Evolutionary conservation across 2,888 invertebrate species (phyloP), one percentile per base, ranked within the genome.

Genomic region (Nineta flava): DNA sequence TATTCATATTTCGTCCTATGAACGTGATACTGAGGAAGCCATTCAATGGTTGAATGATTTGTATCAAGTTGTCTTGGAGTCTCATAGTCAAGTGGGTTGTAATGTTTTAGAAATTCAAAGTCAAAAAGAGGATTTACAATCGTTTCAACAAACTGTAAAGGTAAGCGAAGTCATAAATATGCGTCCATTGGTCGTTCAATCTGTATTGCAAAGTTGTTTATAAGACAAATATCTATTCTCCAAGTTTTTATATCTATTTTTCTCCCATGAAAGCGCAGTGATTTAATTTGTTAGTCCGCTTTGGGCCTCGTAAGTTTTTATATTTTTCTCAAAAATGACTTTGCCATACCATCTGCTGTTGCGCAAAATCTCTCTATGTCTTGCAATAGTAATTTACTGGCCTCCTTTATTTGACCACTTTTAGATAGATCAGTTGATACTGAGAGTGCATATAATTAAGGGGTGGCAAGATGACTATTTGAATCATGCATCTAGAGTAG

Each of bases 1-100:
- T 54, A 73, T 81, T 47, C 80, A 87, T 62, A 77, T 87, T 56
- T 72, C 78, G 57, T 77, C 78, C 17, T 87, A 86, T 62, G 87
- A 88, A 65, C 74, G 73, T 57, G 87, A 88, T 61, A 81, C 81
- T 1, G 70, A 75, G 51, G 81, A 85, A 71, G 83, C 85, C 3
- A 76, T 85, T 43, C 72, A 75, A 57, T 88, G 87, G 87, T 70
- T 88, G 55, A 74, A 77, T 55, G 87, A 87, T 61, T 69, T 88
- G 53, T 79, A 80, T 62, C 74, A 78, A 45, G 82, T 83, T 51
- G 72, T 87, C 67, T 66, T 81, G 54, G 74, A 73, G 56, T 75
- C 77, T 55, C 81, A 83, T 59, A 75, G 77, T 53, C 79, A 83
- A 60, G 79, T 84, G 50, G 85, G 84, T n/a, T 80, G 79, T 59